phyloP scores from a whole-genome alignment of 2,113 vertebrate species.

The Tachuris rubrigastra region DNA sequence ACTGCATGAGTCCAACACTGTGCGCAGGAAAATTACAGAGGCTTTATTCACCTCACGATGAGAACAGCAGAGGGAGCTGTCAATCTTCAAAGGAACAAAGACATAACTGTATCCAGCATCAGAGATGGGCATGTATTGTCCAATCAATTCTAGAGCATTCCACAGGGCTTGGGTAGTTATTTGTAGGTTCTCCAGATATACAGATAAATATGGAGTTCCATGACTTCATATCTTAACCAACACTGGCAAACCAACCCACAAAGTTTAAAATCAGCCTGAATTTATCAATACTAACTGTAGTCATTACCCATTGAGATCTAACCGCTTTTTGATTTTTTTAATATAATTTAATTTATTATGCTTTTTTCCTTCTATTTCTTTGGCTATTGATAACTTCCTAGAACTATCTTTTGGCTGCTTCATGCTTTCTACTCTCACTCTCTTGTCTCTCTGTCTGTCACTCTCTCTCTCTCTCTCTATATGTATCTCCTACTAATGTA shows the following conservation, averaged over 20 bases:
- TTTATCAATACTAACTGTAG: not conserved
- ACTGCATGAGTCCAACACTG: not conserved
- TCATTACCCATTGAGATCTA: not conserved
- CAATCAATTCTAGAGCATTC: not conserved
- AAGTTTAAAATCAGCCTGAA: not conserved
- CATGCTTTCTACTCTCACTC: too few species aligned
- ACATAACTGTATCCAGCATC: not conserved
- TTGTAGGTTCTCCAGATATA: not conserved
- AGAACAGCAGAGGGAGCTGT: constrained; percentile 74
- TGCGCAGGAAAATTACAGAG: not conserved
- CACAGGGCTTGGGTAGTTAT: not conserved
- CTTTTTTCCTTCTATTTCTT: not conserved
- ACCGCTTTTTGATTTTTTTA: not conserved
- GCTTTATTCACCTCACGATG: not conserved
- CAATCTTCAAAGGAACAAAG: constrained; percentile 59
- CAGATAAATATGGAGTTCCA: not conserved
- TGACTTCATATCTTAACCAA: not conserved
- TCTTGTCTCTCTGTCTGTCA: too few species aligned
- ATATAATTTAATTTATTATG: not conserved
- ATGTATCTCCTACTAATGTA: not conserved
- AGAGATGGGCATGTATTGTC: not conserved
- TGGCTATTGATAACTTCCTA: not conserved
- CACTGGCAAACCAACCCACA: rapidly evolving
- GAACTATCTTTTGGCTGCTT: not conserved
- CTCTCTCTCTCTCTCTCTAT: too few species aligned